Conservation (phyloP, 1,140 invertebrate species). For the Drosophila tristis region DNA sequence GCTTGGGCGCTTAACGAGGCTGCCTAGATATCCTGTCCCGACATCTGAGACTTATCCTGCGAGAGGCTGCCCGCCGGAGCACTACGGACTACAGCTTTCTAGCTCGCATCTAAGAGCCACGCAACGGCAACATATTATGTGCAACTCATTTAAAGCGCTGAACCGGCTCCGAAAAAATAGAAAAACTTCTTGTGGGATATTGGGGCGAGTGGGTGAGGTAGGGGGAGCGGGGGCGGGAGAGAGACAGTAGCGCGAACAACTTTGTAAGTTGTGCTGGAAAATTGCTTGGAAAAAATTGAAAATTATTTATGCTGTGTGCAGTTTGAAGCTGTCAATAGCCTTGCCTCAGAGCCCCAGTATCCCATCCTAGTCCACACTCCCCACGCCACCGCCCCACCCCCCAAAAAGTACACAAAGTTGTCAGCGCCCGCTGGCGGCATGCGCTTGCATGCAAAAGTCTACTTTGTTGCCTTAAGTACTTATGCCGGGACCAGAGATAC, state of each 20-base stretch:
- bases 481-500: constrained; percentile 63
- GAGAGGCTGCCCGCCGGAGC: neutral
- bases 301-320: constrained; percentile 78
- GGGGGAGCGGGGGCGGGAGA: neutral
- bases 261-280: constrained; percentile 75
- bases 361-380: neutral
- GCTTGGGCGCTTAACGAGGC: neutral
- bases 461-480: constrained; percentile 82
- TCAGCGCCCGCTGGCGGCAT: constrained; percentile 61
- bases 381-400: neutral
- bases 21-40: constrained; percentile 10
- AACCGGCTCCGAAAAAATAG: constrained; percentile 40
- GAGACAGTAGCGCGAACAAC: constrained; percentile 50
- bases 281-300: constrained; percentile 79
- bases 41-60: constrained; percentile 35
- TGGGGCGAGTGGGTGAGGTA: neutral
- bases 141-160: constrained; percentile 73
- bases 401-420: constrained; percentile 69
- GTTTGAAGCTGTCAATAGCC: constrained; percentile 75
- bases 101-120: constrained; percentile 23
- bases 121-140: constrained; percentile 45
- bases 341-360: constrained; percentile 7
- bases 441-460: constrained; percentile 80
- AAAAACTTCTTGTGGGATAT: constrained; percentile 23
- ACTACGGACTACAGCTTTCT: constrained; percentile 15